Base-by-base conservation (phyloP, 2,888 invertebrate species). In the Hecatera dysodea region DNA sequence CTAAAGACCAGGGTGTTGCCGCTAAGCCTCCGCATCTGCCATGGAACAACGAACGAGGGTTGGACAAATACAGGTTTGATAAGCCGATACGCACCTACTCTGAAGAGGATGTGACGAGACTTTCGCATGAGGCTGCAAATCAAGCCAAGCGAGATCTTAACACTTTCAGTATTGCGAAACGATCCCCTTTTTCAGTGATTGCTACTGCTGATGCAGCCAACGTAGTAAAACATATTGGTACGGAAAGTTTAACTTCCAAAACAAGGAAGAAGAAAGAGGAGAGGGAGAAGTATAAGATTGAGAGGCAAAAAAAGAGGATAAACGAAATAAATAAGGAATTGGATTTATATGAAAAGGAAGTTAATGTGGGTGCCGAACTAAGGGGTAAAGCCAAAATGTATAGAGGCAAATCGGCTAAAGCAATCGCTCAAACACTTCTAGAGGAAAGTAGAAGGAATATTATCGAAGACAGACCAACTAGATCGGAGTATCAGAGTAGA, bases 331-430 rank as follows among this genome's bases (percentile, higher is more conserved):
- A 94, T 69, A 94, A 89, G 52, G 92, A 94, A 70, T 85, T 94
- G 3, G 92, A 94, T 59, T 86, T 90, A 61, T 90, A 96, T 60
- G 95, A 96, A 83, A 90, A 92, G 53, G 93, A 92, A 79, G 94
- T 93, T 65, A 93, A 93, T 72, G 94, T 96, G 36, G 93, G 95
- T 82, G 91, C 95, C 81, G 96, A 96, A 86, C 90, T 96, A 75
- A 96, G 94, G 90, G 92, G 96, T 75, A 95, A 94, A 88, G 96
- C 97, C 77, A 94, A 96, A 90, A 92, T 96, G 91, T 97, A 98
- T 59, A 96, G 97, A 86, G 98, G 98, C 62, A 98, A 97, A 95
- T 98, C 98, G 4, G 98, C 98, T 9, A 97, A 96, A 87, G 97
- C 97, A 57, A 98, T 98, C 75, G 97, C 97, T 80, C 96, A 96